Evolutionary conservation across 1,140 invertebrate genomes (phyloP).

Genomic region (Drosophila ficusphila): DNA sequence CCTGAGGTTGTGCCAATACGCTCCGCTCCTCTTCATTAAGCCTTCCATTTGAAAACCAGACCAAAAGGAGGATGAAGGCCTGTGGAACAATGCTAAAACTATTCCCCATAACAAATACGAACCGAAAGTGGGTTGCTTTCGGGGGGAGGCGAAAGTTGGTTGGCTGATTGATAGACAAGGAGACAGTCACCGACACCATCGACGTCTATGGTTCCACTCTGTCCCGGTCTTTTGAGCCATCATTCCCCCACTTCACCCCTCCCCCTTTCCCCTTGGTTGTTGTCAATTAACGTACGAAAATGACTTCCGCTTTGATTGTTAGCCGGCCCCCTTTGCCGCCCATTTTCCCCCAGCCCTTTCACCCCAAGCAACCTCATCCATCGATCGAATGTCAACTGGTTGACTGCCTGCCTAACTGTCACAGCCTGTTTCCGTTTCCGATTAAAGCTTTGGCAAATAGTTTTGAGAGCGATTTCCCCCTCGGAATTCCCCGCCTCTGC

Average conservation of each 20-base stretch:
- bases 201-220: slow-evolving; percentile 33
- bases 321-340: slow-evolving; percentile 18
- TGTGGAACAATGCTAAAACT: slow-evolving; percentile 73
- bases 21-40: slow-evolving; percentile 60
- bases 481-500: neutral
- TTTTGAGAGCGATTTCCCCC: slow-evolving; percentile 53
- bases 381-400: slow-evolving; percentile 73
- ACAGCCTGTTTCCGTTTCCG: slow-evolving; percentile 78
- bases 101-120: slow-evolving; percentile 72
- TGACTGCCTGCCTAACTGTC: slow-evolving; percentile 76
- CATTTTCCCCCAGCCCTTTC: neutral
- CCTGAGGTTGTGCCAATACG: slow-evolving; percentile 18
- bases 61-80: slow-evolving; percentile 16
- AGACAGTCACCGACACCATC: slow-evolving; percentile 73
- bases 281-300: slow-evolving; percentile 83
- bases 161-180: slow-evolving; percentile 74
- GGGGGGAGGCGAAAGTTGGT: slow-evolving; percentile 39
- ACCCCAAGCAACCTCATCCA: slow-evolving; percentile 52
- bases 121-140: slow-evolving; percentile 3
- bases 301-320: slow-evolving; percentile 82
- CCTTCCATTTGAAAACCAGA: slow-evolving; percentile 69
- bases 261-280: slow-evolving; percentile 31
- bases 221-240: slow-evolving; percentile 27
- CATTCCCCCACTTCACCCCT: neutral
- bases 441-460: slow-evolving; percentile 78